Conservation (phyloP, 30 jellyfish, hydroid and myxozoan genomes). For the Cassiopea andromeda region DNA sequence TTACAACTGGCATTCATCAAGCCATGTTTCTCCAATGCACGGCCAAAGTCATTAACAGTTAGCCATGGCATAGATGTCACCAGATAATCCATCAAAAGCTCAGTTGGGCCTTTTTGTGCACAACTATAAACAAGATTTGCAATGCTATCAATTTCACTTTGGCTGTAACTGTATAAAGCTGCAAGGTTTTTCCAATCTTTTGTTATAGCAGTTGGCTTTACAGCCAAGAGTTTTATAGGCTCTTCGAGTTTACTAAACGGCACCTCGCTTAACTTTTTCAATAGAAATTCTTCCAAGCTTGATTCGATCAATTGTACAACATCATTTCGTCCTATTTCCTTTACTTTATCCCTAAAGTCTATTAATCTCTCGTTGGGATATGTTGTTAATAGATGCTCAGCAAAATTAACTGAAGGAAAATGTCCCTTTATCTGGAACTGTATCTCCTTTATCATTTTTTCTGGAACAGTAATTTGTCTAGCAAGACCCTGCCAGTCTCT, state of each 20-base stretch:
- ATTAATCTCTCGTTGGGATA: neutral
- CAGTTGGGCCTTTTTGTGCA: neutral
- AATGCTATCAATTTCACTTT: neutral
- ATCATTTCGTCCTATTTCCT: neutral
- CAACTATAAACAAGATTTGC: neutral
- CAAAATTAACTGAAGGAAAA: neutral
- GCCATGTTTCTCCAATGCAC: neutral
- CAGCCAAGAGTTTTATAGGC: neutral
- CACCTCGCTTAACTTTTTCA: neutral
- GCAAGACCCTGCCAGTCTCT: neutral
- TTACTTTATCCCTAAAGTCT: neutral
- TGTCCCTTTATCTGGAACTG: neutral
- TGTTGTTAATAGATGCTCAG: neutral
- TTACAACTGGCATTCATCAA: neutral
- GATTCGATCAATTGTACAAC: neutral
- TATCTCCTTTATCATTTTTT: neutral
- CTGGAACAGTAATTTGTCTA: neutral
- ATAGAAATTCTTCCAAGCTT: neutral
- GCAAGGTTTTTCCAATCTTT: slow-evolving; percentile 2
- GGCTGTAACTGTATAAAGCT: neutral
- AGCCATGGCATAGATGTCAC: neutral
- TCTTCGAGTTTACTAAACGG: neutral
- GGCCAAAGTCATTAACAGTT: neutral
- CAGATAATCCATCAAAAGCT: neutral
- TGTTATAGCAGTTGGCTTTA: neutral